These are phyloP conservation scores for Cheiracanthium punctorium DNA, from an alignment of 2,888 invertebrate species.

Conservation along the genomic window DNA sequence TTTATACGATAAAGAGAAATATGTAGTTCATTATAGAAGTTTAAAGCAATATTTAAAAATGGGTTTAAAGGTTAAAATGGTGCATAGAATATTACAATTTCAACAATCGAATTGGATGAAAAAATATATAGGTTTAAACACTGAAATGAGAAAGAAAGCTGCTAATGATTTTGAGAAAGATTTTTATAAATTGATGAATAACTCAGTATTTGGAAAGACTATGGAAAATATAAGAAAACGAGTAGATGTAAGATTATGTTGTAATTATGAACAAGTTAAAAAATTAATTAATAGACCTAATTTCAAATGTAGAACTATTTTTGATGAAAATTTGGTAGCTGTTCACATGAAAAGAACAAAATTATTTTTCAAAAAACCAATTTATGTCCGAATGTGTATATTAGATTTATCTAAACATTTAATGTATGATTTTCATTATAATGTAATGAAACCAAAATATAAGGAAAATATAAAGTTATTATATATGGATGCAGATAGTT, in stretches of 20 bases:
- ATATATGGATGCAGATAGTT: too few species aligned
- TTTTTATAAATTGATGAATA: neutral
- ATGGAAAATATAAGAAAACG: neutral
- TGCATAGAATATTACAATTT: conserved; percentile 14
- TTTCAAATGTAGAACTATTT: conserved; percentile 33
- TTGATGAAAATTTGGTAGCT: conserved; percentile 20
- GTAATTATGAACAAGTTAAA: neutral
- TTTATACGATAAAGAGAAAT: conserved; percentile 35
- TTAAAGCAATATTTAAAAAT: neutral
- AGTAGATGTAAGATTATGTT: neutral
- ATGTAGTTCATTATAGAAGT: neutral
- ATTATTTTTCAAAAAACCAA: conserved; percentile 71
- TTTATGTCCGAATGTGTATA: conserved; percentile 72
- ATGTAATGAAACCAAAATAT: conserved; percentile 68
- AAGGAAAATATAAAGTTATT: conserved; percentile 70
- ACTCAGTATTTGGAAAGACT: neutral
- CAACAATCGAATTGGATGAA: neutral
- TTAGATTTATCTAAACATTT: conserved; percentile 73
- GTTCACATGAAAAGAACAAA: conserved; percentile 40
- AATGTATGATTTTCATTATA: conserved; percentile 73
- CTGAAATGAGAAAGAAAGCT: neutral
- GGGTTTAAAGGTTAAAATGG: conserved; percentile 32
- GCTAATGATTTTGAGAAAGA: neutral
- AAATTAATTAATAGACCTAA: neutral
- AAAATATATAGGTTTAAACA: neutral